Evolutionary conservation across 2,888 invertebrate genomes (phyloP), one percentile per base, ranked within the genome.

Genomic region (Pristionchus entomophagus): DNA sequence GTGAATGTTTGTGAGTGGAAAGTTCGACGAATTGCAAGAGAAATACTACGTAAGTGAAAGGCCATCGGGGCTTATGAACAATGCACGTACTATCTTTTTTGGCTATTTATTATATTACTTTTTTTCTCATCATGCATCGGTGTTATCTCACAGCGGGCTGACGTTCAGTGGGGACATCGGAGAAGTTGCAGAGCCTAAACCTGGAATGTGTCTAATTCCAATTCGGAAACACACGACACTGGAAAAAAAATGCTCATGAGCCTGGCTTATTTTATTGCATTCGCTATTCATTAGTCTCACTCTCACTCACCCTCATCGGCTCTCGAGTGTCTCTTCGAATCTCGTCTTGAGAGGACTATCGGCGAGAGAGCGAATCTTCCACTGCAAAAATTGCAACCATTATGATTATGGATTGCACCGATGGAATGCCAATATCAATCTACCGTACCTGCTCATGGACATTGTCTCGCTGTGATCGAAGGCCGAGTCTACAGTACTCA

Each of bases 401-500:
- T 56, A 8, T 22, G 19, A 22, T 56, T 73, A 73, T 45, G n/a
- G 73, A 73, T 73, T 35, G 17, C 12, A 32, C 19, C 35, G 19
- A 35, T 35, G 14, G 65, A 2, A 12, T 32, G 32, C 29, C 35
- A 12, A 22, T 22, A 5, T 12, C 8, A 59, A 59, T 26, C 56
- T 73, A 73, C 73, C 73, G 73, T 56, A 82, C 82, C 82, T 82
- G 82, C 59, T 56, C 38, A 82, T 59, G 38, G 82, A 82, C 29
- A 59, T 22, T 17, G 82, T 82, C 82, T 82, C 82, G 29, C 59
- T 26, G 41, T 82, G 82, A 22, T 82, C 82, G 59, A 59, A 82
- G 38, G 82, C 82, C 56, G 82, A 82, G 59, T 82, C 82, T 8
- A 82, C 82, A 4, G 82, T 82, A 59, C 82, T 82, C 82, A 82